A percentile compares a stretch with the other conserved stretches of the same genome.
Evolutionary conservation across 2,797 vertebrate species (phyloP).

Genomic region (Peromyscus aztecus): DNA sequence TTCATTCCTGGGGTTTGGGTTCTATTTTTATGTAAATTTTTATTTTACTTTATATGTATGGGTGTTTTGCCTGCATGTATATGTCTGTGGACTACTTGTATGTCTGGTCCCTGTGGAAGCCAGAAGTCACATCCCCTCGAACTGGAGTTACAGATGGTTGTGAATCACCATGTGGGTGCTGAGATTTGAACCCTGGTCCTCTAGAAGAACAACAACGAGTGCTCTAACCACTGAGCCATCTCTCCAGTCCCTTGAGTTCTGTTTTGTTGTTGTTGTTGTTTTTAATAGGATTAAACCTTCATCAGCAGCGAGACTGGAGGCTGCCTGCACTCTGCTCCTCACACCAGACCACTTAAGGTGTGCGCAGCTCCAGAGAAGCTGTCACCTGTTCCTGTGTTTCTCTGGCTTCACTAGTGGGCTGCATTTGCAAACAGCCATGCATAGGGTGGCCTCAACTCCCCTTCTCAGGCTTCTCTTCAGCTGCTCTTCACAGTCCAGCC

Average conservation of each 20-base stretch:
- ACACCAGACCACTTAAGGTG: neutral
- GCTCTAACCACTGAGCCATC: neutral
- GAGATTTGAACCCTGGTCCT: neutral
- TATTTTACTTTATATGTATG: neutral
- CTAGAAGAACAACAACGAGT: neutral
- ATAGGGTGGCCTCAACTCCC: neutral
- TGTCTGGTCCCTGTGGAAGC: neutral
- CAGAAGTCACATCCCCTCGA: neutral
- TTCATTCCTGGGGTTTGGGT: neutral
- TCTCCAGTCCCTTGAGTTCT: neutral
- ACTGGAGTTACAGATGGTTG: neutral
- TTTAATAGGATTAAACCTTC: neutral
- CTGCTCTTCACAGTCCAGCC: neutral
- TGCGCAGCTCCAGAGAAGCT: no score
- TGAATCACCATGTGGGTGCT: neutral
- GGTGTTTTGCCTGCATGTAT: neutral
- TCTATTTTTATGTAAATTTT: conserved; percentile 62
- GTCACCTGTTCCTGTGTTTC: neutral
- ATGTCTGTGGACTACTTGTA: neutral
- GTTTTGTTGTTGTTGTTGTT: neutral
- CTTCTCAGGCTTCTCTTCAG: neutral
- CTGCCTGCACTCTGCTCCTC: neutral
- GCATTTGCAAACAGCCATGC: no score
- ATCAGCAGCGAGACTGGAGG: neutral
- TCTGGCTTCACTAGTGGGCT: neutral